Base-by-base conservation (phyloP, 2,888 invertebrate species). In the Meandrusa payeni region DNA sequence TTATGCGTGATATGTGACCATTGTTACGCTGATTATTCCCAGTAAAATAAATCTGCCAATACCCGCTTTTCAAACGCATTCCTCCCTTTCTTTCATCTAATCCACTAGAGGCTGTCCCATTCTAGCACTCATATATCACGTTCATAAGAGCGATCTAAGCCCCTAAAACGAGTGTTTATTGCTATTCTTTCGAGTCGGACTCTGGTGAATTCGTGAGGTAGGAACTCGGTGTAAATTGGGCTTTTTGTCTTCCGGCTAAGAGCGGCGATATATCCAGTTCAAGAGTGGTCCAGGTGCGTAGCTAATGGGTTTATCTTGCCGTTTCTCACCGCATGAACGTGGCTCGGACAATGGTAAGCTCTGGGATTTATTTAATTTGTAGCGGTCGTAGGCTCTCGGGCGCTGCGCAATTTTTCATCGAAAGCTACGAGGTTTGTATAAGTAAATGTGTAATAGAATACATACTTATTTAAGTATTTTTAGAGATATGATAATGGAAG, bases 111-210 rank as follows among this genome's bases (percentile, higher is more conserved):
- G 63, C 64, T 62, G 61, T 78, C 79, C 65, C 72, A 59, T 67
- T 76, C 63, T 54, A 57, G 62, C 75, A 67, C 68, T 59, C 64
- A 76, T 81, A 77, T 66, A 76, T 83, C 81, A 81, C 69, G 55
- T 58, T 49, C 60, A 61, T 64, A 69, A 75, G 73, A 76, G 69
- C 71, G 60, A 64, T 63, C 69, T 75, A 71, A 82, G 76, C 76
- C 65, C 61, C 64, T 68, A 66, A 76, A 82, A 86, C 76, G 76
- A 82, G 82, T 82, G 82, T 85, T 85, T 86, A 86, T 83, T 69
- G 74, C 74, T 70, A 70, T 65, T 74, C 76, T 77, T 75, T 67
- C 61, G 55, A 69, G 65, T 61, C 65, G 69, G 74, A 78, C 69
- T 69, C 57, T 54, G 57, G 61, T 53, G 56, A 52, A 52, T 51